Percentiles rank a stretch among this genome's conserved stretches.
These are phyloP conservation scores for Balearica regulorum DNA, from an alignment of 2,797 vertebrate species.

Conservation along the genomic window DNA sequence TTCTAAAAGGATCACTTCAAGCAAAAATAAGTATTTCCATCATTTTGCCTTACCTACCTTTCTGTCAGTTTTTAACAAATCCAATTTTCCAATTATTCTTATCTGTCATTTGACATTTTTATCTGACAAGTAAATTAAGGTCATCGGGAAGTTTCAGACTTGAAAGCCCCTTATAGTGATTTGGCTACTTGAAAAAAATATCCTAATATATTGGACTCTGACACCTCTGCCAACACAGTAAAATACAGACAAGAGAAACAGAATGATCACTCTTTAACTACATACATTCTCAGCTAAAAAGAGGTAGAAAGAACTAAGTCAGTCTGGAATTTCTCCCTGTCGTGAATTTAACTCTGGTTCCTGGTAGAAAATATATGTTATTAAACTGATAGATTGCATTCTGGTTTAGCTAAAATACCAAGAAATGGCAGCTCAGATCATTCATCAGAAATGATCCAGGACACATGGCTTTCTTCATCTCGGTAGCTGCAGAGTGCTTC, in stretches of 20 bases:
- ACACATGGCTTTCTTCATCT: neutral
- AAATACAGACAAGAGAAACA: neutral
- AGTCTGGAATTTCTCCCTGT: neutral
- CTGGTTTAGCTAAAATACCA: neutral
- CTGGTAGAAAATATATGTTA: neutral
- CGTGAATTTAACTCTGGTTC: neutral
- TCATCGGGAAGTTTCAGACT: conserved; percentile 19
- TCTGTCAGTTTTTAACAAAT: conserved; percentile 39
- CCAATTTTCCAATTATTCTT: conserved; percentile 52
- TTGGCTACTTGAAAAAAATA: neutral
- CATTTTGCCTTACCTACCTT: neutral
- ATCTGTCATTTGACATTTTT: conserved; percentile 39
- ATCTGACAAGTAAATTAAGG: conserved; percentile 59
- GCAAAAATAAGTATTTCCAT: conserved; percentile 13
- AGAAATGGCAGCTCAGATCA: neutral
- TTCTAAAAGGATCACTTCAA: conserved; percentile 11
- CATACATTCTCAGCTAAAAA: neutral
- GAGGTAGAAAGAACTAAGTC: neutral
- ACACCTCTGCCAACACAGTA: neutral
- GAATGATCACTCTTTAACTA: neutral
- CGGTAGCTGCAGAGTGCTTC: neutral
- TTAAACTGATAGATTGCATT: neutral
- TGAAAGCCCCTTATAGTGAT: neutral
- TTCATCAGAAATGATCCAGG: neutral
- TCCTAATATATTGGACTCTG: neutral